A percentile compares a stretch with the other conserved stretches of the same genome.
phyloP scores from a whole-genome alignment of 1,140 invertebrate genomes.

The Chrysopa pallens region DNA sequence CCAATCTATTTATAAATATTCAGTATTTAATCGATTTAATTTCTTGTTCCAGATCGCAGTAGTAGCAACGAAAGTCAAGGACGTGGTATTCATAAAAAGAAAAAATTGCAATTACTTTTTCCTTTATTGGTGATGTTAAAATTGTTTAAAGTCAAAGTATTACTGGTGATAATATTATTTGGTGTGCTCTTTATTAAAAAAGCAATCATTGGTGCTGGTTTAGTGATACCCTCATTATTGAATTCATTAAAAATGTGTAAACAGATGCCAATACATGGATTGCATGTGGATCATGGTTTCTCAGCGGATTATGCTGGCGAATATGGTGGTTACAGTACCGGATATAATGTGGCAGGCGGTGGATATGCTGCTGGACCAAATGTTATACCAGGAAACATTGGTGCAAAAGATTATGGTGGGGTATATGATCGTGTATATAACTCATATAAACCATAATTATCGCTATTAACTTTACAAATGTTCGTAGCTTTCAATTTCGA shows the following conservation, averaged over 20 bases:
- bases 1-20: too few species aligned
- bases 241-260: conserved; percentile 27
- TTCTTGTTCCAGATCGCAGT: background rate
- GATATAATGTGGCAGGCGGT: conserved; percentile 8
- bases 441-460: too few species aligned
- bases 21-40: too few species aligned
- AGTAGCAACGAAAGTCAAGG: conserved; percentile 15
- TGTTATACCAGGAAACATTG: too few species aligned
- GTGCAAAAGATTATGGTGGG: too few species aligned
- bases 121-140: conserved; percentile 28
- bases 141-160: conserved; percentile 27
- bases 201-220: conserved; percentile 24
- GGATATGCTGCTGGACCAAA: conserved; percentile 8
- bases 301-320: conserved; percentile 20
- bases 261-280: conserved; percentile 13
- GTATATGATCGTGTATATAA: too few species aligned
- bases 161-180: conserved; percentile 27
- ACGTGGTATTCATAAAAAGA: conserved; percentile 21
- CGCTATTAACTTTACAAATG: too few species aligned
- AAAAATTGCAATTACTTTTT: conserved; percentile 25
- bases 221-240: conserved; percentile 24
- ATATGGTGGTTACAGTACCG: conserved; percentile 15
- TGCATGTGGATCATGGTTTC: conserved; percentile 11
- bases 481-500: too few species aligned
- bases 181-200: conserved; percentile 33